Conservation (phyloP, 2,113 vertebrate species). For the human region GRCh38 chr9:84893501-84894000, state of each 20-base stretch:
- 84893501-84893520: background rate
- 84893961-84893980: background rate
- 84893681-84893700: conserved; percentile 44
- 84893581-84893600: background rate
- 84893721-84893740: background rate
- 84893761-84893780: background rate
- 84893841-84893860: background rate
- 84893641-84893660: background rate
- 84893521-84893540: background rate
- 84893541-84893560: background rate
- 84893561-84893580: background rate
- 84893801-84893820: background rate
- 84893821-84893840: background rate
- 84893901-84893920: conserved; percentile 24
- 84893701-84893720: background rate
- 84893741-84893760: background rate
- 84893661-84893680: conserved; percentile 64
- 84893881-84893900: conserved; percentile 4
- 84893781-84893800: background rate
- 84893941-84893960: background rate
- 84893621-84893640: conserved; percentile 64
- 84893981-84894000: background rate
- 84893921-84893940: background rate
- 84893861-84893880: conserved; percentile 23
- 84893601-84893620: conserved; percentile 37